Evolutionary conservation across 2,113 vertebrate species (phyloP).

Genomic region (Neolamprologus modestus): DNA sequence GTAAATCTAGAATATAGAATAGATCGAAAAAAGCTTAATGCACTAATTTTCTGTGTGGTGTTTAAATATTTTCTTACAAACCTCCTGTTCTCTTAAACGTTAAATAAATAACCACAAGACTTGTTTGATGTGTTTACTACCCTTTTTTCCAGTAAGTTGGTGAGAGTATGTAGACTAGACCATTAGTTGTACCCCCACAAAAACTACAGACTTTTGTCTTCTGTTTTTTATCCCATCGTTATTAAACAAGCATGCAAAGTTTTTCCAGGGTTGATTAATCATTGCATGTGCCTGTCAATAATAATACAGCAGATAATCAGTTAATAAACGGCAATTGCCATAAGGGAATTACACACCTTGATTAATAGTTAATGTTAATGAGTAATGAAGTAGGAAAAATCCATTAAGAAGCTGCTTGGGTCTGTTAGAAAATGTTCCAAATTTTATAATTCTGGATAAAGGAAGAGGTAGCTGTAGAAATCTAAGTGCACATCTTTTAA

Average conservation of each 20-base stretch:
- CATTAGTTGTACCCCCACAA: not conserved
- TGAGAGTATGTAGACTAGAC: not conserved
- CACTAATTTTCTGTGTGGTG: not conserved
- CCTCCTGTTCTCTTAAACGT: rapidly evolving
- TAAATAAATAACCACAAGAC: not conserved
- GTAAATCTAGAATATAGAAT: not conserved
- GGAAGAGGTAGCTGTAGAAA: not conserved
- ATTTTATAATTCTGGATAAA: not conserved
- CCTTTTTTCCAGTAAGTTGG: not conserved
- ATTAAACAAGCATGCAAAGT: not conserved
- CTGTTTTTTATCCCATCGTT: not conserved
- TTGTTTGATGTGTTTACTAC: not conserved
- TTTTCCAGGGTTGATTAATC: not conserved
- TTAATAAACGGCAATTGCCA: not conserved
- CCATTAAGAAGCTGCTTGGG: not conserved
- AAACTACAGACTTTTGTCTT: not conserved
- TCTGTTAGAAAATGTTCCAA: not conserved
- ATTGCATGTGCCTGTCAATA: not conserved
- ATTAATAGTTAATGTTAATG: not conserved
- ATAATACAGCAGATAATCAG: not conserved
- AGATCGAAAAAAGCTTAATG: not conserved
- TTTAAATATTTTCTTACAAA: not conserved
- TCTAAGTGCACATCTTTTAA: not conserved
- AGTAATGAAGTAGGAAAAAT: not conserved
- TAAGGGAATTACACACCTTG: not conserved